These are phyloP conservation scores for Muscicapa striata DNA, from an alignment of 2,797 vertebrate genomes.

Conservation along the genomic window DNA sequence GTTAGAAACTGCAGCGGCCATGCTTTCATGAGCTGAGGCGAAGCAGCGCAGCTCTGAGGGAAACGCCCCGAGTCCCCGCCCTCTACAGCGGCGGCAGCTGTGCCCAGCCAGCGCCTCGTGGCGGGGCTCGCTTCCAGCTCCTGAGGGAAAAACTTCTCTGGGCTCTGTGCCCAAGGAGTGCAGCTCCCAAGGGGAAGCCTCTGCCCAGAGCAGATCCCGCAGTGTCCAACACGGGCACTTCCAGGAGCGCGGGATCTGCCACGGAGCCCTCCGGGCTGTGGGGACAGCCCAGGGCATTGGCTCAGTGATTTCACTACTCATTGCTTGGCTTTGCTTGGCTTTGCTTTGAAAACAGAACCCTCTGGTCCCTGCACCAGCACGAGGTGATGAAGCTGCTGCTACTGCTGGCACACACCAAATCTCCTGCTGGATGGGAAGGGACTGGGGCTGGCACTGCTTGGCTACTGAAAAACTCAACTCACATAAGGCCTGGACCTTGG, in stretches of 20 bases:
- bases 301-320: not conserved
- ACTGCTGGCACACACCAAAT: not conserved
- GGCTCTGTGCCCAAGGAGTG: not conserved
- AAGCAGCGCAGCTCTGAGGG: not conserved
- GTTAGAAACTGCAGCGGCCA: not conserved
- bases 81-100: not conserved
- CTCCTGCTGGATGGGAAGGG: not conserved
- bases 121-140: too few species aligned
- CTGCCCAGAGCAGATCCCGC: not conserved
- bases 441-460: not conserved
- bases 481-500: rapidly evolving
- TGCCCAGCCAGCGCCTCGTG: not conserved
- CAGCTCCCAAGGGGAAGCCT: not conserved
- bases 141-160: too few species aligned
- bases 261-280: not conserved
- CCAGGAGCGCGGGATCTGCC: not conserved
- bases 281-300: not conserved
- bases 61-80: too few species aligned
- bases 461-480: not conserved
- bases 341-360: not conserved
- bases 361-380: not conserved
- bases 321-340: not conserved
- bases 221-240: not conserved
- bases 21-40: not conserved
- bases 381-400: not conserved